Evolutionary conservation across 1,140 invertebrate genomes (phyloP), one percentile per base, ranked within the genome.

Genomic region (Bombus confusus): DNA sequence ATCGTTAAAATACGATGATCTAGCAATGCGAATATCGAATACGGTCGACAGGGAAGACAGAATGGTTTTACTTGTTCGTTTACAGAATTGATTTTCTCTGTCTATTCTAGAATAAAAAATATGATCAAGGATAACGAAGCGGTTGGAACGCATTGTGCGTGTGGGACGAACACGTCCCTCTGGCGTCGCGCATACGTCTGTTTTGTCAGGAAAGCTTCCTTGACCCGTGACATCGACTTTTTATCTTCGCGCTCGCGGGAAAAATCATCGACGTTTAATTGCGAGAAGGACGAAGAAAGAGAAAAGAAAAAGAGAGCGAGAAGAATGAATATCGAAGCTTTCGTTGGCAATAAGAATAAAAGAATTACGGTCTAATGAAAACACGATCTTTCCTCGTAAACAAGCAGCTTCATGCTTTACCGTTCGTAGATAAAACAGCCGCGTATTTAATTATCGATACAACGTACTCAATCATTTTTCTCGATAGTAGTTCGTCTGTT

Each of bases 141-240:
- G 47, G 5, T 52, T 52, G 5, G 47, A 52, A 52, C 47, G 28
- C 10, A 10, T 31, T 12, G 76, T 31, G 15, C 18, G 3, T 8
- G 52, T 10, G 52, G 1, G 18, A 52, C 18, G 6, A 22, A 52
- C 28, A 15, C 18, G 71, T 28, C 22, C 22, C 39, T 43, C 52
- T 41, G 25, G 1, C 39, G 9, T 64, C 76, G 22, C 39, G 68
- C 18, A 9, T 12, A 47, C 37, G 28, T 62, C 8, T 6, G 18
- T 25, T 10, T 62, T 80, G 80, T 85, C 69, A 13, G 25, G 12
- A 66, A 64, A 64, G 41, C 5, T 66, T 47, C 77, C 83, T 85
- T 85, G 83, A 85, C 68, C 77, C 39, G 18, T 64, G 41, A 73
- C 76, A 47, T 13, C 39, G 3, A 41, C 34, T 39, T 68, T 68